Base-by-base conservation (phyloP, 2,113 vertebrate genomes). In the Hippotragus niger region DNA sequence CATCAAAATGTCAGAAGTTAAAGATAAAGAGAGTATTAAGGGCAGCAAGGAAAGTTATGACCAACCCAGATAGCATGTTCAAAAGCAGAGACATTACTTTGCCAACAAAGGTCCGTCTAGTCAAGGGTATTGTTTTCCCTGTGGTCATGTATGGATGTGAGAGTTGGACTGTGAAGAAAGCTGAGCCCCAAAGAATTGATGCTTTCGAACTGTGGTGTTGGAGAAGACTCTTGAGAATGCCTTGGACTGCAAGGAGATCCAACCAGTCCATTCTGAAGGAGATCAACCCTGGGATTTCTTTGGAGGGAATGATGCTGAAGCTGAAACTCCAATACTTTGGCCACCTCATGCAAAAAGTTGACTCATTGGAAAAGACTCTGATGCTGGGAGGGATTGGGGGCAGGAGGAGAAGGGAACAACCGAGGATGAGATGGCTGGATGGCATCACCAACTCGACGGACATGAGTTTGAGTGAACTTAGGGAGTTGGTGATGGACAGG, bases 151-250 rank as follows among this genome's bases (percentile, higher is more conserved):
- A 33, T 1, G 0, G 31, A 64, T 64, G 60, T 62, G 60, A 64
- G 13, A 33, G 31, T 17, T 64, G 60, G 60, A 64, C 31, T 64
- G 14, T 33, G 31, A 64, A 64, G 60, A 33, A 64, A 33, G 31
- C 31, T 64, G 31, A 33, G 31, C 0, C 0, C 14, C 0, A 0
- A 64, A 64, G 31, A 64, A 64, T 4, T 33, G 31, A 64, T 64
- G 7, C 7, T 64, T 64, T 64, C 1, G 1, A 64, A 64, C 31
- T 64, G 15, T 64, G 60, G 31, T 64, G 31, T 64, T 64, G 31
- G 31, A 64, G 60, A 33, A 64, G 31, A 64, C 60, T 64, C 14
- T 64, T 64, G 60, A 64, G 60, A 64, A 15, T 64, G 14, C 31
- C 31, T 33, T 33, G 31, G 7, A 33, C 31, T 64, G 31, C 60